Base-by-base conservation (phyloP, 2,113 vertebrate genomes). In the Panthera tigris region DNA sequence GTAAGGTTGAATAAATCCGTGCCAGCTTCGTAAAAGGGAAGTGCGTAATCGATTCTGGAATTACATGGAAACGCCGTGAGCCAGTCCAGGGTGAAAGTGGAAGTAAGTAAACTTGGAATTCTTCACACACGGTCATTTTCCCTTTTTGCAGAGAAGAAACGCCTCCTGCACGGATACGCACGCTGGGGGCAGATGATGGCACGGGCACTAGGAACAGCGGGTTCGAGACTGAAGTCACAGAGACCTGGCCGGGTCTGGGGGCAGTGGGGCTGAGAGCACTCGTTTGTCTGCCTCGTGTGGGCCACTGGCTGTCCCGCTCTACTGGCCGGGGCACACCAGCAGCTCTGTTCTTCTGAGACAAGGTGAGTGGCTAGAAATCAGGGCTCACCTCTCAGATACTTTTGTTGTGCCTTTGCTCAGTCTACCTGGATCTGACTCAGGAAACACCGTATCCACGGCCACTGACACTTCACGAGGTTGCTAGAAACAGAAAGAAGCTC, bases 231-330 rank as follows among this genome's bases (percentile, higher is more conserved):
- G 36, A 21, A 12, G 27, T 0, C 33, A 57, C 33, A 14, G 27
- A 68, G 71, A 39, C 29, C 5, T 29, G 63, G 13, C 15, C 15
- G 2, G 48, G 61, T 31, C 36, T 25, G 33, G 31, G 48, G 33
- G 19, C 27, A 19, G 36, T 2, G 0, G 1, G 27, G 50, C 12
- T 4, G 19, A 27, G 2, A 5, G 8, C 3, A 27, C 7, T 15
- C 76, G 36, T 6, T 12, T 4, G 5, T 3, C 5, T 29, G 25
- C 21, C 50, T 50, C 2, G 0, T 10, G 29, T 2, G 5, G 15
- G 36, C 29, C 21, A 15, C 21, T 29, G 14, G 21, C 27, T 23
- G 5, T 31, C 31, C 52, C 39, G 33, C 36, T 50, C 27, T 27
- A 0, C 36, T 2, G 21, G 66, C 27, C 11, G 10, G 45, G 65